Conservation (phyloP, 2,888 invertebrate genomes). For the Micoletzkya japonica region DNA sequence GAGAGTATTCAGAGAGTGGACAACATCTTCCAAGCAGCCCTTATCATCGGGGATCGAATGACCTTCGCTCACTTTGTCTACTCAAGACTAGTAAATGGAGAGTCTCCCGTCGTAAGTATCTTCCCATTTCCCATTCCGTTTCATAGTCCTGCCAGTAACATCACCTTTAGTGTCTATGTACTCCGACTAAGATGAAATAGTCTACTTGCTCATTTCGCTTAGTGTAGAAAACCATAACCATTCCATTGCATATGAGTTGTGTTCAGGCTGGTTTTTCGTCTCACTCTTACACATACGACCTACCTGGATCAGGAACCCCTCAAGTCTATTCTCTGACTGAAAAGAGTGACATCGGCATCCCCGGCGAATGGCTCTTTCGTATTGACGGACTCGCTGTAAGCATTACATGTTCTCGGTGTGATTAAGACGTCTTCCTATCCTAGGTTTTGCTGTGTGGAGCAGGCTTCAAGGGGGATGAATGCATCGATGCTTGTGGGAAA, state of each 20-base stretch:
- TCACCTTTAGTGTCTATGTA: no score
- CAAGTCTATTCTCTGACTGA: constrained; percentile 46
- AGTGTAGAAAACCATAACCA: constrained; percentile 1
- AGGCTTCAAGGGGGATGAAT: constrained; percentile 63
- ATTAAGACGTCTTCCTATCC: not conserved
- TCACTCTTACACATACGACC: constrained; percentile 38
- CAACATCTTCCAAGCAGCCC: constrained; percentile 61
- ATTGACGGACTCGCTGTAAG: constrained; percentile 49
- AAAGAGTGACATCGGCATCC: constrained; percentile 63
- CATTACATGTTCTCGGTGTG: not conserved
- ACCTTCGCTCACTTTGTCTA: constrained; percentile 63
- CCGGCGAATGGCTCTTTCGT: constrained; percentile 63
- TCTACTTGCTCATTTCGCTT: no score
- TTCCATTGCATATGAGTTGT: not conserved
- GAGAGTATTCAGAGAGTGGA: constrained; percentile 33
- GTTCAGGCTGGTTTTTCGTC: constrained; percentile 46
- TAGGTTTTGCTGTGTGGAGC: constrained; percentile 62
- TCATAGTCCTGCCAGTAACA: not conserved
- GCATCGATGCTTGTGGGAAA: constrained; percentile 56
- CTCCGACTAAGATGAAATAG: no score
- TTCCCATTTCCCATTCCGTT: not conserved
- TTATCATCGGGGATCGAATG: constrained; percentile 59
- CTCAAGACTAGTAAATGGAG: constrained; percentile 50
- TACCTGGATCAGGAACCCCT: constrained; percentile 61
- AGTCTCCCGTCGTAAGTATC: constrained; percentile 52